Evolutionary conservation across 2,113 vertebrate genomes (phyloP).

Genomic region (Caranx ignobilis): DNA sequence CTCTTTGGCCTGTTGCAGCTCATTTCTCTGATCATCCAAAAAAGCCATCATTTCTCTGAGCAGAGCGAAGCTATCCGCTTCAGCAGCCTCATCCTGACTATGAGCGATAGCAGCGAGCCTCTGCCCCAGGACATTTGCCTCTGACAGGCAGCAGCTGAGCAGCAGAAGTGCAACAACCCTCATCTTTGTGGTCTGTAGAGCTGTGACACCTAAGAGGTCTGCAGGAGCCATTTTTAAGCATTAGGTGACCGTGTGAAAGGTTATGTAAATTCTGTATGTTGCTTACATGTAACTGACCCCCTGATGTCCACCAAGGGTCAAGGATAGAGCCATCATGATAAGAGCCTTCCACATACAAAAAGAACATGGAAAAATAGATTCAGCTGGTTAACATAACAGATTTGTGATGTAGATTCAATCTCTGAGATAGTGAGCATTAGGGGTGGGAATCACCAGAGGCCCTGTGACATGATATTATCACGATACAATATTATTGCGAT

Average conservation of each 20-base stretch:
- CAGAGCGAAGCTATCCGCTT: constrained; percentile 29
- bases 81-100: constrained; percentile 36
- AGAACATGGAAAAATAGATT: neutral
- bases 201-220: constrained; percentile 1
- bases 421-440: no score
- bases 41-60: constrained; percentile 36
- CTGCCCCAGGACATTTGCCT: constrained; percentile 42
- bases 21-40: constrained; percentile 43
- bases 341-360: constrained; percentile 3
- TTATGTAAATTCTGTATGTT: constrained; percentile 50
- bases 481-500: no score
- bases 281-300: constrained; percentile 5
- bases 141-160: constrained; percentile 48
- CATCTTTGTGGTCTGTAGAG: constrained; percentile 26
- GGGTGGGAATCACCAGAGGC: no score
- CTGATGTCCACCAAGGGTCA: constrained; percentile 20
- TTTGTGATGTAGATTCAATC: no score
- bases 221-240: constrained; percentile 14
- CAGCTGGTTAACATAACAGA: neutral
- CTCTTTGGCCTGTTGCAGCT: constrained; percentile 40
- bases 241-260: constrained; percentile 22
- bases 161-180: constrained; percentile 37
- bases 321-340: constrained; percentile 10
- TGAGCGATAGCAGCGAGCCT: constrained; percentile 16
- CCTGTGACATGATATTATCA: no score